Evolutionary conservation across 2,797 vertebrate species (phyloP), one percentile per base, ranked within the genome.

Genomic region (Argya squamiceps): DNA sequence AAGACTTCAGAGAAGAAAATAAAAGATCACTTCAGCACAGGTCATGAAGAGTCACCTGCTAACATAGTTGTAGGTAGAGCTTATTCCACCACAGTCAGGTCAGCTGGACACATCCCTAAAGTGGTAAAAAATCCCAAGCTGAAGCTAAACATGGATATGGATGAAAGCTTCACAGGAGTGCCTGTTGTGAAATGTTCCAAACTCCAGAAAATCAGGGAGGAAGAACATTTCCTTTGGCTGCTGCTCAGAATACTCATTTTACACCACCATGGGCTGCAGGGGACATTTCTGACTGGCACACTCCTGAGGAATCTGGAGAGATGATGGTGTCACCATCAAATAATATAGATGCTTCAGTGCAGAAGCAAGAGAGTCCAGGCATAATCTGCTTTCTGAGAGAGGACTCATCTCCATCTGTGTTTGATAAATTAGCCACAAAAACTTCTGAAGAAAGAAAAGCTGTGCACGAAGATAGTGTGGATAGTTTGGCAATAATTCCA

Each of bases 31-130:
- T 92, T 96, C 36, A 98, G 99, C 96, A 99, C 99, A 6, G 99
- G 99, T 19, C 99, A 99, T 20, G 99, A 98, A 27, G 98, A 98
- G 77, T 99, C 99, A 16, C 99, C 99, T 11, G 98, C 97, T 29
- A 99, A 99, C 39, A 98, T 99, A 41, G 93, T 99, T 34, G 97
- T 99, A 46, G 99, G 99, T 32, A 98, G 96, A 96, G 99, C 99
- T 71, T 98, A 99, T 73, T 92, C 97, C 32, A 98, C 92, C 16
- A 93, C 75, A 10, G 79, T 96, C 3, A 95, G 70, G 15, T 53
- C 41, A 4, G 79, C 97, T 12, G 98, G 98, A 39, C 97, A 96
- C 1, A 97, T 98, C 15, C 99, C 98, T 24, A 98, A 97, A 94
- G 88, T 99, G 65, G 92, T 99, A 15, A 96, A 92, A 95, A 99